Percentiles rank a stretch among this genome's conserved stretches.
Conservation (phyloP, 2,888 invertebrate species). For the Drosophila meridionalis region DNA sequence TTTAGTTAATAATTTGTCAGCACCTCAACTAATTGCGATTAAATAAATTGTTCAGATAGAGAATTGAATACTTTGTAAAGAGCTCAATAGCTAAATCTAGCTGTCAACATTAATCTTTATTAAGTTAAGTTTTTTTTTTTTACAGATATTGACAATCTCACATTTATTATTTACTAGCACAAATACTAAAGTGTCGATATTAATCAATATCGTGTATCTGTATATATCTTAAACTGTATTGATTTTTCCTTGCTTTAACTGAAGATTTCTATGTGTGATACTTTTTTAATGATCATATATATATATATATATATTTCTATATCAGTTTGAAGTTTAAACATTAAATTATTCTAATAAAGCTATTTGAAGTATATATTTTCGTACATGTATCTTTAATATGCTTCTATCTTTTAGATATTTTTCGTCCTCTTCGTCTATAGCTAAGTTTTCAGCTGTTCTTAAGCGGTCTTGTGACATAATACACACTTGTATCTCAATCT, state of each 20-base stretch:
- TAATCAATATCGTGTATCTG: neutral
- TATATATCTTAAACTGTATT: neutral
- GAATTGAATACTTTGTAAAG: neutral
- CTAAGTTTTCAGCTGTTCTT: no score
- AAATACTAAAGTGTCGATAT: neutral
- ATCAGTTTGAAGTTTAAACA: no score
- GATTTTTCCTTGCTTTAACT: neutral
- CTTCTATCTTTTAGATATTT: neutral
- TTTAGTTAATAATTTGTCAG: slow-evolving; percentile 41
- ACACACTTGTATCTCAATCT: no score
- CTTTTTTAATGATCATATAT: neutral
- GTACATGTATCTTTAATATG: no score
- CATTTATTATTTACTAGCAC: neutral
- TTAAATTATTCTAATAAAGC: no score
- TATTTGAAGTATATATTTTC: no score
- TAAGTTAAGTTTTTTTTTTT: neutral
- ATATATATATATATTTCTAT: neutral
- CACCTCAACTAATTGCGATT: slow-evolving; percentile 40
- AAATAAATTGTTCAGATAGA: slow-evolving; percentile 13
- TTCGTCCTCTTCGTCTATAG: neutral
- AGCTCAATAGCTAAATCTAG: neutral
- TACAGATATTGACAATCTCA: neutral
- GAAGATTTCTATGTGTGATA: neutral
- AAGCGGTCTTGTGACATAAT: no score
- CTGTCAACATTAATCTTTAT: slow-evolving; percentile 3